Evolutionary conservation across 1,140 invertebrate genomes (phyloP).

Genomic region (Bombus picipes): DNA sequence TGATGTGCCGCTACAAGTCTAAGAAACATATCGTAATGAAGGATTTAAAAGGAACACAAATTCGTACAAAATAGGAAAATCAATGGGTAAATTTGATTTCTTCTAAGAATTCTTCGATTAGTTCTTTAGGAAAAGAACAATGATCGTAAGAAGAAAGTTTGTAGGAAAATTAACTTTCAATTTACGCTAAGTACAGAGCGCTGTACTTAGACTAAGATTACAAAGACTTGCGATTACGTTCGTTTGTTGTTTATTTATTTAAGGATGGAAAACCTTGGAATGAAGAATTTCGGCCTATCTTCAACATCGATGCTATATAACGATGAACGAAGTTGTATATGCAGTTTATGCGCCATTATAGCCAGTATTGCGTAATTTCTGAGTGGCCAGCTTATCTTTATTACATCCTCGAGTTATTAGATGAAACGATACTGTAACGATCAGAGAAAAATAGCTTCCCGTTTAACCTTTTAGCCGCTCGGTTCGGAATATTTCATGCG

Average conservation of each 20-base stretch:
- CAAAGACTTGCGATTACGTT: not conserved
- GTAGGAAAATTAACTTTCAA: not conserved
- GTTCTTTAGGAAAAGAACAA: not conserved
- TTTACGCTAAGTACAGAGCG: not conserved
- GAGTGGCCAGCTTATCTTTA: not conserved
- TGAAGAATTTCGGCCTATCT: not conserved
- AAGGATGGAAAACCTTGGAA: not conserved
- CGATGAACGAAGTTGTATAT: not conserved
- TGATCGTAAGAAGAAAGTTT: not conserved
- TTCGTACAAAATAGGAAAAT: no score
- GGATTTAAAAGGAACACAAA: no score
- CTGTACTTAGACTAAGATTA: no score
- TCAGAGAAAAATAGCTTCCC: conserved; percentile 7
- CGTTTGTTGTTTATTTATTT: not conserved
- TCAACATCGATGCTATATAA: not conserved
- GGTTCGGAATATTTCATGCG: not conserved
- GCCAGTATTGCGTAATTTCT: conserved; percentile 1
- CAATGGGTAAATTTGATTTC: not conserved
- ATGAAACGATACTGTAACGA: conserved; percentile 14
- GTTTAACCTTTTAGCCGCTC: conserved; percentile 3
- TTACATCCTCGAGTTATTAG: not conserved
- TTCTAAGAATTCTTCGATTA: not conserved
- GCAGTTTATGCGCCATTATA: not conserved
- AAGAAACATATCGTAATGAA: no score
- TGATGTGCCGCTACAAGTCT: no score